Percentiles rank a stretch among this genome's conserved stretches.
Conservation (phyloP, 64 coral and sea anemone genomes). For the Dendrophyllia cribrosa region DNA sequence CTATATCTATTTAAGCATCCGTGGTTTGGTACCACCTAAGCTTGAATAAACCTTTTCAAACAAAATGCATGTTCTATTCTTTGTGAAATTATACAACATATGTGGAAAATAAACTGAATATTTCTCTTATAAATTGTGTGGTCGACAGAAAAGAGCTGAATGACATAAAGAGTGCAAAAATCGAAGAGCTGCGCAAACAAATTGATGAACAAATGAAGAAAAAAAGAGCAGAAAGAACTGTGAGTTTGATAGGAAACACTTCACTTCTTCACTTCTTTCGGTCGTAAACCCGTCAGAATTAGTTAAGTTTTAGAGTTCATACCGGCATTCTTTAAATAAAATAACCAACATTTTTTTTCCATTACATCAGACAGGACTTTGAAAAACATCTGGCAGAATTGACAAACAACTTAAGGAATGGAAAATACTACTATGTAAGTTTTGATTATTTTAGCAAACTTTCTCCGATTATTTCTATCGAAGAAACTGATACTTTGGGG, state of each 20-base stretch:
- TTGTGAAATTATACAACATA: too few relatives aligned
- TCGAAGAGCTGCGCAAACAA: constrained; percentile 22
- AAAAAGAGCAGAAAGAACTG: constrained; percentile 26
- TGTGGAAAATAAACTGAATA: too few relatives aligned
- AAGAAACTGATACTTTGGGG: too few relatives aligned
- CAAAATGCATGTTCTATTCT: too few relatives aligned
- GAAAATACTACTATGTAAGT: constrained; percentile 45
- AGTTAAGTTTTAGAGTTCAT: too few relatives aligned
- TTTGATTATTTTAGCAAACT: not conserved
- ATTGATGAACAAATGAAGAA: constrained; percentile 19
- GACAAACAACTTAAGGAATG: constrained; percentile 17
- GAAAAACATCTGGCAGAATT: constrained; percentile 4
- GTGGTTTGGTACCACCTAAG: too few relatives aligned
- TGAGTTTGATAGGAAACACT: not conserved
- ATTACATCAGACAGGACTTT: not conserved
- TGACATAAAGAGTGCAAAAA: constrained; percentile 26
- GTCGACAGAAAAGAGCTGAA: constrained; percentile 25
- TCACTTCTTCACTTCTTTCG: too few relatives aligned
- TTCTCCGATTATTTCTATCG: too few relatives aligned
- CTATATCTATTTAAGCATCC: too few relatives aligned
- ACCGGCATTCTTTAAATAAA: too few relatives aligned
- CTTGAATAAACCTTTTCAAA: too few relatives aligned
- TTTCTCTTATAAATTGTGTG: not conserved
- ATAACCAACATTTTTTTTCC: not conserved
- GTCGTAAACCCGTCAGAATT: too few relatives aligned